These are phyloP conservation scores for Bellardia pandia DNA, from an alignment of 2,888 invertebrate genomes.

Conservation along the genomic window DNA sequence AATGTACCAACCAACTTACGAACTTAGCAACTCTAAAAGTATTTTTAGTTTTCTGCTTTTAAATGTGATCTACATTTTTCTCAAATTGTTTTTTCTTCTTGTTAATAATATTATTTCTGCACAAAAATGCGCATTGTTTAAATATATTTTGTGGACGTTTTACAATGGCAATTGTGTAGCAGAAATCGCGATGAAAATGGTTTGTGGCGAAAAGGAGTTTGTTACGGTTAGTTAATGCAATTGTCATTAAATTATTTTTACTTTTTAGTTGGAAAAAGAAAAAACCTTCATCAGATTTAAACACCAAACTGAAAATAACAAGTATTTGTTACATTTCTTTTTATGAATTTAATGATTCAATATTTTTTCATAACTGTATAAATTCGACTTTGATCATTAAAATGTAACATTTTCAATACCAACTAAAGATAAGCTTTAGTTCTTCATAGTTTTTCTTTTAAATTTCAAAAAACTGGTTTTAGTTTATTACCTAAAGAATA, in stretches of 20 bases:
- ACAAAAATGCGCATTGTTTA: slow-evolving; percentile 10
- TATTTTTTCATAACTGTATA: too few species aligned
- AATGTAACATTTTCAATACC: too few species aligned
- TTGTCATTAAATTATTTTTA: slow-evolving; percentile 23
- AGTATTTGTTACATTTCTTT: background rate
- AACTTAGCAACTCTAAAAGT: too few species aligned
- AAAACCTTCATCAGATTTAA: slow-evolving; percentile 3
- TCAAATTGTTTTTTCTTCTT: background rate
- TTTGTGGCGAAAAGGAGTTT: slow-evolving; percentile 19
- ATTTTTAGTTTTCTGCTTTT: slow-evolving; percentile 45
- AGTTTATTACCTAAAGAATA: too few species aligned
- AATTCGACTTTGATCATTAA: too few species aligned
- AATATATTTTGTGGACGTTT: slow-evolving; percentile 11
- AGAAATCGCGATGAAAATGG: slow-evolving; percentile 32
- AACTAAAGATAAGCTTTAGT: too few species aligned
- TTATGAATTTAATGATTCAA: too few species aligned
- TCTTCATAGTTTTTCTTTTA: too few species aligned
- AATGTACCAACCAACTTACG: background rate
- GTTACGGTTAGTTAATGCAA: slow-evolving; percentile 27
- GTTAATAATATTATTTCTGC: slow-evolving; percentile 23
- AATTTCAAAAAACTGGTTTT: too few species aligned
- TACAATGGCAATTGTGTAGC: slow-evolving; percentile 14
- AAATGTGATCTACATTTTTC: slow-evolving; percentile 56
- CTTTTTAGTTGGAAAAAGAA: background rate
- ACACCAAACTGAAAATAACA: background rate